phyloP scores from a whole-genome alignment of 2,113 vertebrate genomes.

The Copsychus sechellarum region DNA sequence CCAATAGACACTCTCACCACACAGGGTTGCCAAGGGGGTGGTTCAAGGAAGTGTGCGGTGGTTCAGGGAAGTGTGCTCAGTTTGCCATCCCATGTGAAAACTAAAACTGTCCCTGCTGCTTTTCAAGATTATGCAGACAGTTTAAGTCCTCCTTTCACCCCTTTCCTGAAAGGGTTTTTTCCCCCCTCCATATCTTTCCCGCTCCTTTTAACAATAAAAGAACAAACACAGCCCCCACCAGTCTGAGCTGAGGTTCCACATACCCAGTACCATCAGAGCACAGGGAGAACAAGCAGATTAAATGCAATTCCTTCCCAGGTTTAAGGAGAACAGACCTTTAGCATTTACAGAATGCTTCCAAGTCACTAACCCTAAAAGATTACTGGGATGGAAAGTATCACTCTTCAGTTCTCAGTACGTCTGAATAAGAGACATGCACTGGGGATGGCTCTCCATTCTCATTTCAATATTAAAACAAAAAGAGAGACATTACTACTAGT shows the following conservation, averaged over 20 bases:
- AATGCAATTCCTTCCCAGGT: neutral
- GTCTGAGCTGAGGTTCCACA: neutral
- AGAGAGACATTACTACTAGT: neutral
- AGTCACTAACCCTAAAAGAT: neutral
- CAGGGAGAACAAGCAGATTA: neutral
- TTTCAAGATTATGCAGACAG: neutral
- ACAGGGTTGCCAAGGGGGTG: fast-evolving
- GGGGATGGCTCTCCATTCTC: neutral
- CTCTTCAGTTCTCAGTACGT: neutral
- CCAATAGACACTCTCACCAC: neutral
- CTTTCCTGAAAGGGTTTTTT: neutral
- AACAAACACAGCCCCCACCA: neutral
- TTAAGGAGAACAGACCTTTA: neutral
- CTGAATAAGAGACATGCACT: neutral
- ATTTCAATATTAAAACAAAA: neutral
- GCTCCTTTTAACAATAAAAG: neutral
- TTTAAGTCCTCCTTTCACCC: neutral
- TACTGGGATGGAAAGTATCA: neutral
- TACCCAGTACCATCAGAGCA: neutral
- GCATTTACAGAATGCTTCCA: neutral
- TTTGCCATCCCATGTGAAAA: neutral
- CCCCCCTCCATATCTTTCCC: neutral
- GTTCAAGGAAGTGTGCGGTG: fast-evolving
- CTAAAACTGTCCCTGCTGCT: neutral
- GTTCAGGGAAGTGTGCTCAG: fast-evolving